phyloP scores from a whole-genome alignment of 2,888 invertebrate genomes.

The Acanthopleura granulata region DNA sequence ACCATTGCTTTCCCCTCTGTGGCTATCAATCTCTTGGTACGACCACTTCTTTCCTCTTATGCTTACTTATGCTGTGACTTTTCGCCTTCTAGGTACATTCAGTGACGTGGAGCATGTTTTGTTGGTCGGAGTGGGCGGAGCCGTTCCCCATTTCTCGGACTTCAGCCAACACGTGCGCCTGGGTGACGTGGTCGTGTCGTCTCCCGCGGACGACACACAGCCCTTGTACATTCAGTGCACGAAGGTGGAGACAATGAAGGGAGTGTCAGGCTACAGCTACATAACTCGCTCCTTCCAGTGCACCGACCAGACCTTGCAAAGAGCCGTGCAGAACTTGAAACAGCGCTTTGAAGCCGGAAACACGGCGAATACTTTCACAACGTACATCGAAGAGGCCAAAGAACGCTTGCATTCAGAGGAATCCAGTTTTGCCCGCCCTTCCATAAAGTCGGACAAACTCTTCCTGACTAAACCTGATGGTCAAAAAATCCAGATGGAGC shows the following conservation, averaged over 20 bases:
- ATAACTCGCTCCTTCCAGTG: conserved; percentile 49
- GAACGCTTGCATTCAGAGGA: conserved; percentile 72
- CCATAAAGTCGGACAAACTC: conserved; percentile 50
- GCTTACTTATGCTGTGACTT: neutral
- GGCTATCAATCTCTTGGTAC: too few species aligned
- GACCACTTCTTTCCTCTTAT: too few species aligned
- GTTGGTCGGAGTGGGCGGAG: conserved; percentile 95
- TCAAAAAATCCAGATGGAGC: conserved; percentile 29
- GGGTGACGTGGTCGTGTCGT: conserved; percentile 72
- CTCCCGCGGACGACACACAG: conserved; percentile 43
- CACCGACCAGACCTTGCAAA: conserved; percentile 43
- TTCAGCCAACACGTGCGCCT: conserved; percentile 91
- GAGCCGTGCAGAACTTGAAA: conserved; percentile 40
- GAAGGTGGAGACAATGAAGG: conserved; percentile 50
- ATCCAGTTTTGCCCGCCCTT: conserved; percentile 60
- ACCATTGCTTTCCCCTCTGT: too few species aligned
- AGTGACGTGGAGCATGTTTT: conserved; percentile 94
- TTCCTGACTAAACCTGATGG: conserved; percentile 49
- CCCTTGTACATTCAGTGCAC: conserved; percentile 86
- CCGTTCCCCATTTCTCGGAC: conserved; percentile 97
- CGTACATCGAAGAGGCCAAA: conserved; percentile 82
- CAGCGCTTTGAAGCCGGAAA: conserved; percentile 37
- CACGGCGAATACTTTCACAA: conserved; percentile 78
- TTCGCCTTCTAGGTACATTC: conserved; percentile 81
- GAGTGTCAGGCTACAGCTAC: conserved; percentile 56